Evolutionary conservation across 2,113 vertebrate genomes (phyloP), one percentile per base, ranked within the genome.

Genomic region (Leucopsar rothschildi): DNA sequence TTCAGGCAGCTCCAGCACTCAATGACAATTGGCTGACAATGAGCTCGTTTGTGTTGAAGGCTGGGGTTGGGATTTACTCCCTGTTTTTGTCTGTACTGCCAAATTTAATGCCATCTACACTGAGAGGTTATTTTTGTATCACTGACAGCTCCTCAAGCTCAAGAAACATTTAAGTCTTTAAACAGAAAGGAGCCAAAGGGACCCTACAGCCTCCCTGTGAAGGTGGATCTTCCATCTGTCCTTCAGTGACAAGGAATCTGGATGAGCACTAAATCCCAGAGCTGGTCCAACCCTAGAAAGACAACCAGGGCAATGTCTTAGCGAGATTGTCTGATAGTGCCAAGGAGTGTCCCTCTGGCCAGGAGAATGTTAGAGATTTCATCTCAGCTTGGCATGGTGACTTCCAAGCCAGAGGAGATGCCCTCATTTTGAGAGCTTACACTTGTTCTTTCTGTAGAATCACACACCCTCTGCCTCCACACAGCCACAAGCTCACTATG

Each of bases 321-420:
- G 13, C 0, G 0, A 75, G 35, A 15, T 19, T 19, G 4, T n/a
- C 31, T 69, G 39, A 44, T 23, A 39, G 35, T 19, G 35, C 23
- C 56, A 33, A 57, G 18, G 22, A 56, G 53, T 15, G 13, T 0
- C 13, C 10, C 49, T 40, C 8, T 42, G 52, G 6, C 28, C 7
- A 3, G 27, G 21, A 82, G 29, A 64, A 70, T 11, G 27, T 29
- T 15, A 35, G 17, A 68, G 18, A 49, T 57, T 60, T 69, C 31
- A 18, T 73, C 65, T 88, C 37, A 88, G 0, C 7, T 47, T 0
- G 0, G 14, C 20, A 31, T 61, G 9, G n/a, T 40, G 24, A 6
- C 50, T 80, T 60, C 33, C 37, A 45, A 44, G 18, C 8, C 1
- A 2, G 28, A 71, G 24, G 15, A 71, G 7, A 3, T 68, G 22